Evolutionary conservation across 2,113 vertebrate species (phyloP).

Genomic region (Platichthys flesus): DNA sequence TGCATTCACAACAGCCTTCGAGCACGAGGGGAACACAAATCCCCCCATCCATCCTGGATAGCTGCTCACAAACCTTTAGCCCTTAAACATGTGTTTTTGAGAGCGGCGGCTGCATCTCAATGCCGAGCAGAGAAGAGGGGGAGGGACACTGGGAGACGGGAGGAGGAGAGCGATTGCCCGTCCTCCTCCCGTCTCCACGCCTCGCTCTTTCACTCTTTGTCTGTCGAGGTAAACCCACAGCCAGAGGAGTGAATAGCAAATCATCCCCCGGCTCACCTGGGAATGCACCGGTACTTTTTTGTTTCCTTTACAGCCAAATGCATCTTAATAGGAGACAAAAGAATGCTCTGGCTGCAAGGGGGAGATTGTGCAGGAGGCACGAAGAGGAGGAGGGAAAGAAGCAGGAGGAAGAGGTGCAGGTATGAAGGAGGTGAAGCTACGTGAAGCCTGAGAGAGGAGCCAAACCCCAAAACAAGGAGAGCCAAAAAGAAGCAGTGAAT

Average conservation of each 20-base stretch:
- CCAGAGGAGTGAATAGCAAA: slow-evolving; percentile 70
- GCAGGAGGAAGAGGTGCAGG: slow-evolving; percentile 7
- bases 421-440: slow-evolving; percentile 30
- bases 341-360: slow-evolving; percentile 23
- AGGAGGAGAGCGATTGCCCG: slow-evolving; percentile 31
- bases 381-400: slow-evolving; percentile 3
- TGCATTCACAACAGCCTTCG: slow-evolving; percentile 61
- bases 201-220: too few relatives aligned
- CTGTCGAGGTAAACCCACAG: slow-evolving; percentile 64
- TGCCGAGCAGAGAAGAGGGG: slow-evolving; percentile 26
- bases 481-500: neutral
- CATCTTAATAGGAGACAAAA: slow-evolving; percentile 54
- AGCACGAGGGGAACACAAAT: slow-evolving; percentile 71
- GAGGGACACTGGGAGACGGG: slow-evolving; percentile 43
- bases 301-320: slow-evolving; percentile 58
- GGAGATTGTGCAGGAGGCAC: neutral
- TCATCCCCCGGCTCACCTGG: slow-evolving; percentile 62
- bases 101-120: slow-evolving; percentile 61
- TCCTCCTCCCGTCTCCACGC: slow-evolving; percentile 17
- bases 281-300: slow-evolving; percentile 49
- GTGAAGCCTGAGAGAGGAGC: slow-evolving; percentile 10
- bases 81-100: slow-evolving; percentile 71
- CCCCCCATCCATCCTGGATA: slow-evolving; percentile 65
- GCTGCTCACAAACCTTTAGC: slow-evolving; percentile 72
- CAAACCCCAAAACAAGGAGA: neutral